Evolutionary conservation across 2,113 vertebrate species (phyloP).

Genomic region (Trichomycterus rosablanca): DNA sequence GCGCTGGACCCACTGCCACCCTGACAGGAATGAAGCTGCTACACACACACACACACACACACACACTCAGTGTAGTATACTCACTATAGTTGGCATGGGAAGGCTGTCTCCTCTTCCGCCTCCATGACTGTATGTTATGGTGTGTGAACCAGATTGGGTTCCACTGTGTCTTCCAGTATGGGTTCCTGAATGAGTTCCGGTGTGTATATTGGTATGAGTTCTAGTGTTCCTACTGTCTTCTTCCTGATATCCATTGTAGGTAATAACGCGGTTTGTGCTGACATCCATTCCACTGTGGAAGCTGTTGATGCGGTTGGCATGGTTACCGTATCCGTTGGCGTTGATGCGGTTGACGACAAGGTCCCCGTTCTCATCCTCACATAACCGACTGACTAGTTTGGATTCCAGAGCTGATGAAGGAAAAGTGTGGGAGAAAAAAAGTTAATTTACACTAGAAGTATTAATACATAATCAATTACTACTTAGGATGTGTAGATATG

Average conservation of each 20-base stretch:
- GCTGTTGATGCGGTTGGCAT: slow-evolving; percentile 65
- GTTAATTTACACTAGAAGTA: too few species aligned
- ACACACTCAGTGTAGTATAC: too few species aligned
- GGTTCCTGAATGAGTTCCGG: slow-evolving; percentile 45
- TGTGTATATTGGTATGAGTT: slow-evolving; percentile 45
- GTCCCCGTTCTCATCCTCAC: slow-evolving; percentile 71
- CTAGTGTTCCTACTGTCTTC: slow-evolving; percentile 40
- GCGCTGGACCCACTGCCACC: too few species aligned
- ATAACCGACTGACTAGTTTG: slow-evolving; percentile 83
- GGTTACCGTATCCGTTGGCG: slow-evolving; percentile 77
- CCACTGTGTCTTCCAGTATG: slow-evolving; percentile 32
- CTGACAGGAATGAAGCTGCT: too few species aligned
- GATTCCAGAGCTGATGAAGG: slow-evolving; percentile 75
- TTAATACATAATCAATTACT: too few species aligned
- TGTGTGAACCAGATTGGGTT: too few species aligned
- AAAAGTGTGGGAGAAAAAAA: too few species aligned
- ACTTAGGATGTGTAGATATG: too few species aligned
- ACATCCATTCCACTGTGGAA: slow-evolving; percentile 54
- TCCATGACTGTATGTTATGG: slow-evolving; percentile 16
- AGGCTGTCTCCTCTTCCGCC: slow-evolving; percentile 12
- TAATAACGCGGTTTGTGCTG: slow-evolving; percentile 40
- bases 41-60: too few species aligned
- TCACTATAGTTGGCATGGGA: background rate
- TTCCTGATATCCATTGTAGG: slow-evolving; percentile 13
- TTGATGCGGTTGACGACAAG: slow-evolving; percentile 77